Conservation (phyloP, 2,888 invertebrate species). For the Idaea straminata region DNA sequence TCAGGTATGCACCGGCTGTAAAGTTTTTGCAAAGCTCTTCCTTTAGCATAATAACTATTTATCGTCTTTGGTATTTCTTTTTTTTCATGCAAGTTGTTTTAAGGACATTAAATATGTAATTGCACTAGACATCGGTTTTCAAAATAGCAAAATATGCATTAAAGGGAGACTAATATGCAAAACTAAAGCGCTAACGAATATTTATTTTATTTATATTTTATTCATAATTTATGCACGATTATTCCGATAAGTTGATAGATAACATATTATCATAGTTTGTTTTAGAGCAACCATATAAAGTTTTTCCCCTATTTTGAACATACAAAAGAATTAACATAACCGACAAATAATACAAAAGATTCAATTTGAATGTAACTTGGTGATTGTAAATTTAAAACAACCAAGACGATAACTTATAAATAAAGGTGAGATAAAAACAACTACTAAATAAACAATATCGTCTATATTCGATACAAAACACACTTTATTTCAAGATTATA, state of each 20-base stretch:
- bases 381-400: background rate
- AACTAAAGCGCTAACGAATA: too few species aligned
- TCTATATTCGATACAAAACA: background rate
- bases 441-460: background rate
- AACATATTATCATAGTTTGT: too few species aligned
- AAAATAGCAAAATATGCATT: too few species aligned
- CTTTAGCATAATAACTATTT: background rate
- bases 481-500: background rate
- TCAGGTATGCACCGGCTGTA: background rate
- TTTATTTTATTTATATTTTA: too few species aligned
- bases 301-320: too few species aligned
- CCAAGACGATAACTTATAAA: background rate
- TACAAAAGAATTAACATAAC: background rate
- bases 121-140: background rate
- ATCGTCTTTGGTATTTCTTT: constrained; percentile 11
- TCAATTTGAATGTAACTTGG: background rate
- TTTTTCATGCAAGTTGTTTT: background rate
- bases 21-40: background rate
- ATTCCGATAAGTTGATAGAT: too few species aligned
- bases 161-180: too few species aligned
- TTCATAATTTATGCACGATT: too few species aligned
- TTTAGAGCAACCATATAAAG: too few species aligned
- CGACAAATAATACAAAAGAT: background rate
- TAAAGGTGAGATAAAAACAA: background rate
- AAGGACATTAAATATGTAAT: background rate